Evolutionary conservation across 2,113 vertebrate genomes (phyloP).

Genomic region (Helogale parvula): DNA sequence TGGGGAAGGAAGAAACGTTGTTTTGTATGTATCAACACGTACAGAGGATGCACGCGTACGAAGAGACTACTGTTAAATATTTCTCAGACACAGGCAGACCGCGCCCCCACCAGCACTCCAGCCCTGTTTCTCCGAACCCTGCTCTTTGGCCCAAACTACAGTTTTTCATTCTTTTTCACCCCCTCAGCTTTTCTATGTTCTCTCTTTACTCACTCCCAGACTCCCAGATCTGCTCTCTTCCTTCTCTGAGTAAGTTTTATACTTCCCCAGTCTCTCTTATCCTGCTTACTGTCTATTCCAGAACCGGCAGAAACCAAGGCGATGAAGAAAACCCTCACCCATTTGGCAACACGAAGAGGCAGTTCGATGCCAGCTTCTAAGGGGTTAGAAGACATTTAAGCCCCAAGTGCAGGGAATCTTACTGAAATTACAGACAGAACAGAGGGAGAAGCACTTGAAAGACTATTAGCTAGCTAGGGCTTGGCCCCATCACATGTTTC

Average conservation of each 20-base stretch:
- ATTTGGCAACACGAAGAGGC: slow-evolving; percentile 68
- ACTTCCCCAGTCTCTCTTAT: slow-evolving; percentile 56
- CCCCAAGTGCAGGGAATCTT: slow-evolving; percentile 18
- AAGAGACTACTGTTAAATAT: background rate
- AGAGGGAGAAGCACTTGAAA: slow-evolving; percentile 39
- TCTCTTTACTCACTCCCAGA: background rate
- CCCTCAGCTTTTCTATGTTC: background rate
- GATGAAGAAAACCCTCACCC: slow-evolving; percentile 64
- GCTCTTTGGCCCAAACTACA: background rate
- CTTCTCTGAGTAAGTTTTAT: slow-evolving; percentile 59
- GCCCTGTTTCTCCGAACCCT: background rate
- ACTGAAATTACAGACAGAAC: slow-evolving; percentile 41
- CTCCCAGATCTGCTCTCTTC: slow-evolving; percentile 49
- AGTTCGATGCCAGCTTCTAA: slow-evolving; percentile 66
- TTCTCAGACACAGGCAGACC: background rate
- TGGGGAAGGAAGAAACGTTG: background rate
- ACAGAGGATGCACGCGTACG: too few relatives aligned
- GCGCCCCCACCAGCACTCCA: background rate
- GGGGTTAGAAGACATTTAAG: slow-evolving; percentile 52
- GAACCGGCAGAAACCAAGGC: slow-evolving; percentile 63
- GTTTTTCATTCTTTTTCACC: background rate
- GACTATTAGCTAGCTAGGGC: slow-evolving; percentile 20
- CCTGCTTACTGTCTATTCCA: slow-evolving; percentile 36
- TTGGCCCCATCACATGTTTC: background rate
- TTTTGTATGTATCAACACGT: background rate